Evolutionary conservation across 2,113 vertebrate species (phyloP), one percentile per base, ranked within the genome.

Genomic region (Propithecus coquereli): DNA sequence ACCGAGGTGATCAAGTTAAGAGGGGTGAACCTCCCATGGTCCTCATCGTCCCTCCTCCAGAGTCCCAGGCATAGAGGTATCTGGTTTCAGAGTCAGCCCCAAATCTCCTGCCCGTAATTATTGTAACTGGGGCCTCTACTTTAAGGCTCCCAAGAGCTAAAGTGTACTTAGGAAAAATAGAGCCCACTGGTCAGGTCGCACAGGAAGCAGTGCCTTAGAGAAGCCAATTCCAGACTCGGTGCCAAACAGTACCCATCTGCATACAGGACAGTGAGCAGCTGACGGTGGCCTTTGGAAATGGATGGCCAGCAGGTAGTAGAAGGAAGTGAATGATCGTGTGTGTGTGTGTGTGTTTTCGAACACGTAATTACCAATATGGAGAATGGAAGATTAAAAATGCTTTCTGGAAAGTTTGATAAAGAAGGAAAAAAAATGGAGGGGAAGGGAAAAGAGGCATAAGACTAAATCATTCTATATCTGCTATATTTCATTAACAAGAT

Each of bases 171-270:
- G 16, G 12, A 47, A 20, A 54, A 34, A 2, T 25, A 91, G 68
- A 32, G 17, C 30, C 63, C 37, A 0, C 81, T 83, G 27, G 7
- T 45, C 0, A 30, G 40, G 76, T 47, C 8, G 0, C 7, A 1
- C 18, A 77, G 95, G 71, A 76, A 84, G 61, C 84, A 57, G 40
- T 90, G 85, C 93, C 90, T 2, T 1, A 52, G 65, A 83, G 76
- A 76, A 11, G 0, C 88, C 54, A 2, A 3, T 65, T 76, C 20
- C 0, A 6, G 63, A 94, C 47, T 82, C 95, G 90, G 97, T 98
- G 97, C 98, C 98, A 98, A 98, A 89, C 45, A 43, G 65, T 25
- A 70, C 8, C 0, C 65, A n/a, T 73, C 95, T 92, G 74, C 63
- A 68, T 61, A 59, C 52, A 1, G 45, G 43, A 61, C n/a, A 17